A percentile compares a stretch with the other conserved stretches of the same genome.
Evolutionary conservation across 2,113 vertebrate genomes (phyloP).

Genomic region (Acrocephalus arundinaceus): DNA sequence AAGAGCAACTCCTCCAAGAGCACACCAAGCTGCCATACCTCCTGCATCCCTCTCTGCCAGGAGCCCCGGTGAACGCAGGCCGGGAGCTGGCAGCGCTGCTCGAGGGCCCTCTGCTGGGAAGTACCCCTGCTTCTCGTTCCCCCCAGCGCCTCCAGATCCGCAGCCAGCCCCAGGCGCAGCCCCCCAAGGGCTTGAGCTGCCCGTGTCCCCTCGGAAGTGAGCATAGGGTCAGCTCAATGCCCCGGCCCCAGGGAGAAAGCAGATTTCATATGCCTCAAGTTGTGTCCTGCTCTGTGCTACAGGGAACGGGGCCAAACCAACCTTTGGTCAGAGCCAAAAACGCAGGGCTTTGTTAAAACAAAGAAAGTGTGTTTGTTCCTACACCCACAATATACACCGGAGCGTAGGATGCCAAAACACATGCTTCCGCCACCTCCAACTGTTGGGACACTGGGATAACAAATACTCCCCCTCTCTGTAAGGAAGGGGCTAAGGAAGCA

Average conservation of each 20-base stretch:
- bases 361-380: background rate
- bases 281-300: background rate
- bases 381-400: background rate
- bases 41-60: fast-evolving
- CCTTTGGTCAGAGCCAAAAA: background rate
- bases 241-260: fast-evolving
- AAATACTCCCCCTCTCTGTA: background rate
- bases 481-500: background rate
- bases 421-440: background rate
- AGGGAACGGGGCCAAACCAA: background rate
- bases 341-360: background rate
- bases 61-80: background rate
- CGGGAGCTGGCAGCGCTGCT: background rate
- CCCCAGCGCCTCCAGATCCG: background rate
- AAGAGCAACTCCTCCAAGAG: background rate
- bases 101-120: slow-evolving; percentile 1
- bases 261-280: fast-evolving
- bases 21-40: background rate
- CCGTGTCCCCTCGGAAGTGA: fast-evolving
- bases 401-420: background rate
- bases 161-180: background rate
- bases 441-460: background rate
- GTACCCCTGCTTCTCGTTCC: background rate
- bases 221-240: fast-evolving
- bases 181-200: background rate